Percentiles rank a stretch among this genome's conserved stretches.
Conservation (phyloP, 2,113 vertebrate genomes). For the Sphaerodactylus townsendi region DNA sequence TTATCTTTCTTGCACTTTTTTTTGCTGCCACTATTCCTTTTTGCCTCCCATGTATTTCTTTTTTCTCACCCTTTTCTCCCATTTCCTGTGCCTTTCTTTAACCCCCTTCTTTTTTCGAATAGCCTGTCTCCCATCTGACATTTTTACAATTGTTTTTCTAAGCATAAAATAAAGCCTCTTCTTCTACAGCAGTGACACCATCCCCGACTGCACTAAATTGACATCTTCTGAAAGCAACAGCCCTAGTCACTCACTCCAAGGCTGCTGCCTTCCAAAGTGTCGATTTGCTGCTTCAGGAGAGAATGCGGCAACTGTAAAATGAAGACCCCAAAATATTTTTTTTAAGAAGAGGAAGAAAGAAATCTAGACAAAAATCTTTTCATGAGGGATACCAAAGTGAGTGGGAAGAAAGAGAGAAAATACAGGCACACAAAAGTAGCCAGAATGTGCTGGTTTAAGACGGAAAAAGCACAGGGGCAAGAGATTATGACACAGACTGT, state of each 20-base stretch:
- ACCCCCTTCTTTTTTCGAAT: conserved; percentile 31
- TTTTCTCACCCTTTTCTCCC: not conserved
- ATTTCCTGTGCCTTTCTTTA: conserved; percentile 4
- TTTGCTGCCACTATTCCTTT: conserved; percentile 29
- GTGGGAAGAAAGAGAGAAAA: not conserved
- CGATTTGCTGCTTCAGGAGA: conserved; percentile 76
- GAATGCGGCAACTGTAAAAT: conserved; percentile 70
- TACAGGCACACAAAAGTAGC: not conserved
- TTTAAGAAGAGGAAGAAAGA: conserved; percentile 30
- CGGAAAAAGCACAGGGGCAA: not conserved
- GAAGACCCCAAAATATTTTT: conserved; percentile 58
- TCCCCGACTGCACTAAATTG: conserved; percentile 76
- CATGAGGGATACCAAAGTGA: conserved; percentile 8
- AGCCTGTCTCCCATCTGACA: conserved; percentile 52
- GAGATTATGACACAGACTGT: no score
- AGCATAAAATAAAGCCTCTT: conserved; percentile 66
- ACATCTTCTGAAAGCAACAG: conserved; percentile 69
- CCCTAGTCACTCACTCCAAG: conserved; percentile 65
- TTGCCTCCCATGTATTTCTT: conserved; percentile 1
- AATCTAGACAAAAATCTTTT: conserved; percentile 34
- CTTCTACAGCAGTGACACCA: conserved; percentile 68
- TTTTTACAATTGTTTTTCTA: conserved; percentile 67
- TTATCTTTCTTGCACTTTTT: not conserved
- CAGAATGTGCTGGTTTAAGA: not conserved
- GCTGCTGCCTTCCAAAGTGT: conserved; percentile 76